Evolutionary conservation across 64 coral and sea anemone genomes (phyloP).

Genomic region (Porites lutea): DNA sequence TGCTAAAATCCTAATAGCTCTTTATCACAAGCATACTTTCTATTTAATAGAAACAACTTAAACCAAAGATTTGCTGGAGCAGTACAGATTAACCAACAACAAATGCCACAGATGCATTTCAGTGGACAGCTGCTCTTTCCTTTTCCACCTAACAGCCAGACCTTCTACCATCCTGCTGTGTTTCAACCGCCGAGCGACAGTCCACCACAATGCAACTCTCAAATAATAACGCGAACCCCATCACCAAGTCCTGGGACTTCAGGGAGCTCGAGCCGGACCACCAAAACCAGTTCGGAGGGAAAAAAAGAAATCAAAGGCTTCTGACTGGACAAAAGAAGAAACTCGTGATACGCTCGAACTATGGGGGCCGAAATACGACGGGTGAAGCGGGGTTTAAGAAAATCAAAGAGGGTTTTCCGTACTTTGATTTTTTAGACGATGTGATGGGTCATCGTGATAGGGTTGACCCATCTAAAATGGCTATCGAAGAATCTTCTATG

Average conservation of each 20-base stretch:
- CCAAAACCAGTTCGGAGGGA: neutral
- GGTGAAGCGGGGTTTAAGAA: constrained; percentile 11
- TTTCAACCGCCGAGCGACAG: constrained; percentile 28
- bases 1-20: constrained; percentile 7
- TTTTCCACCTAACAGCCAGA: constrained; percentile 20
- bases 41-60: constrained; percentile 30
- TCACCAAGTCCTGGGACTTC: constrained; percentile 5
- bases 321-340: constrained; percentile 57
- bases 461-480: too few relatives aligned
- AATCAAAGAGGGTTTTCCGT: too few relatives aligned
- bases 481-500: constrained; percentile 53
- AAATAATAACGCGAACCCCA: neutral
- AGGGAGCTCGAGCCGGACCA: neutral
- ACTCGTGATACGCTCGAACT: constrained; percentile 39
- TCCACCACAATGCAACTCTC: constrained; percentile 11
- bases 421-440: constrained; percentile 41
- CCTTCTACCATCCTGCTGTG: constrained; percentile 15
- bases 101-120: constrained; percentile 12
- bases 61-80: constrained; percentile 43
- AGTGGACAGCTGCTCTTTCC: neutral
- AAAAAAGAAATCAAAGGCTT: constrained; percentile 42
- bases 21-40: constrained; percentile 33
- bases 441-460: constrained; percentile 33
- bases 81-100: constrained; percentile 19
- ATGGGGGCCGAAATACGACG: constrained; percentile 47